A percentile compares a stretch with the other conserved stretches of the same genome.
phyloP scores from a whole-genome alignment of 2,113 vertebrate species.

The Cettia cetti region DNA sequence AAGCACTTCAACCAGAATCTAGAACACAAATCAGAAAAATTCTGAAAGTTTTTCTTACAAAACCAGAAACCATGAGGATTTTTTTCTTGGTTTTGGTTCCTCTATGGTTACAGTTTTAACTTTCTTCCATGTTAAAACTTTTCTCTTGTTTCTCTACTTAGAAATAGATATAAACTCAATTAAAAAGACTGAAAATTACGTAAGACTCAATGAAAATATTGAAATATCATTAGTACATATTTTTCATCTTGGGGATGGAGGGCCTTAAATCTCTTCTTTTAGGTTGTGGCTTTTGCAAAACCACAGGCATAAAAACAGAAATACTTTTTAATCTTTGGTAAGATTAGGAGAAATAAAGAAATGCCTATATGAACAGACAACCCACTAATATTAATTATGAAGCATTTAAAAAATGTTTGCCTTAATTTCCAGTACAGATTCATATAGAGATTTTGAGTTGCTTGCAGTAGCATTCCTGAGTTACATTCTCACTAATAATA shows the following conservation, averaged over 20 bases:
- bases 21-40: background rate
- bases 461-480: background rate
- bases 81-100: background rate
- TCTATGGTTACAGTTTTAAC: background rate
- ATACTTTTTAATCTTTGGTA: background rate
- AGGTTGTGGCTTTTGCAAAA: background rate
- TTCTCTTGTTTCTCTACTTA: background rate
- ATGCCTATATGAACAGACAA: background rate
- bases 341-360: background rate
- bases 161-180: background rate
- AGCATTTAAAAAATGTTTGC: background rate
- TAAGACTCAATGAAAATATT: background rate
- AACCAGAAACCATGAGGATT: rapidly evolving
- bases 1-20: background rate
- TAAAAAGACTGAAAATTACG: background rate
- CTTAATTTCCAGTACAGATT: background rate
- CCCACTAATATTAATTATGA: background rate
- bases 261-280: background rate
- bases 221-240: background rate
- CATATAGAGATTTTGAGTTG: background rate
- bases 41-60: background rate
- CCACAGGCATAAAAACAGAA: background rate
- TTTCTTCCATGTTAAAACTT: background rate
- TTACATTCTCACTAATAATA: background rate
- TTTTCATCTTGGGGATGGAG: background rate